phyloP scores from a whole-genome alignment of 2,888 invertebrate species.

The Megalurothrips usitatus region DNA sequence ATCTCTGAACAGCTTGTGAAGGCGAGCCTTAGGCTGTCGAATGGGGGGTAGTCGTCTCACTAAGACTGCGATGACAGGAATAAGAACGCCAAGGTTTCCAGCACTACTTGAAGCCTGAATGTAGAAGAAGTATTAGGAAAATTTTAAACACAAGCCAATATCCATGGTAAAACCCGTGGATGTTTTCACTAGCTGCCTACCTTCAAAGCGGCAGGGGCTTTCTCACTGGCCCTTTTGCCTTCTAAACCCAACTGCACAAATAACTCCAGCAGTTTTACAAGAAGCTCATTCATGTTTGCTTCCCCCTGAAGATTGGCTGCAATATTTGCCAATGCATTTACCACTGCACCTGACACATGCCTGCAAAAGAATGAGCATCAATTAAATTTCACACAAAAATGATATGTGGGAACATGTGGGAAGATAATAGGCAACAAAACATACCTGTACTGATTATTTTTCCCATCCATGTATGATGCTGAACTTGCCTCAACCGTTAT shows the following conservation, averaged over 20 bases:
- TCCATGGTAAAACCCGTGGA: too few relatives aligned
- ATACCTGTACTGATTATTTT: slow-evolving; percentile 56
- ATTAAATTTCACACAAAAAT: slow-evolving; percentile 2
- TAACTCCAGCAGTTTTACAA: slow-evolving; percentile 85
- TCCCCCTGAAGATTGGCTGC: slow-evolving; percentile 91
- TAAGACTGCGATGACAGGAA: slow-evolving; percentile 93
- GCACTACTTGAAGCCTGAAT: slow-evolving; percentile 90
- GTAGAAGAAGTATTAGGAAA: too few relatives aligned
- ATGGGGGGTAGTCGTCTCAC: slow-evolving; percentile 85
- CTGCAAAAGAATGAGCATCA: slow-evolving; percentile 44
- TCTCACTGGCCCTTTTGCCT: slow-evolving; percentile 91
- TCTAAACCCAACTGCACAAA: slow-evolving; percentile 98
- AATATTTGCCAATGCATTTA: slow-evolving; percentile 94
- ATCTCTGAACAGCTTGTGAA: slow-evolving; percentile 96
- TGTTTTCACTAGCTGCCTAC: too few relatives aligned
- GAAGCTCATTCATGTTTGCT: slow-evolving; percentile 72
- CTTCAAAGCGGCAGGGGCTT: slow-evolving; percentile 66
- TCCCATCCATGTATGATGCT: slow-evolving; percentile 62
- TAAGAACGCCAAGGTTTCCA: slow-evolving; percentile 93
- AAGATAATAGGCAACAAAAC: slow-evolving; percentile 31
- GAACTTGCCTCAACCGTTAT: slow-evolving; percentile 91
- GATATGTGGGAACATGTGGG: background rate
- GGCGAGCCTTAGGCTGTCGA: slow-evolving; percentile 80
- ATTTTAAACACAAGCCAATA: too few relatives aligned
- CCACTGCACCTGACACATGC: slow-evolving; percentile 91